Evolutionary conservation across 1,140 invertebrate genomes (phyloP).

Genomic region (Pachypsylla venusta): DNA sequence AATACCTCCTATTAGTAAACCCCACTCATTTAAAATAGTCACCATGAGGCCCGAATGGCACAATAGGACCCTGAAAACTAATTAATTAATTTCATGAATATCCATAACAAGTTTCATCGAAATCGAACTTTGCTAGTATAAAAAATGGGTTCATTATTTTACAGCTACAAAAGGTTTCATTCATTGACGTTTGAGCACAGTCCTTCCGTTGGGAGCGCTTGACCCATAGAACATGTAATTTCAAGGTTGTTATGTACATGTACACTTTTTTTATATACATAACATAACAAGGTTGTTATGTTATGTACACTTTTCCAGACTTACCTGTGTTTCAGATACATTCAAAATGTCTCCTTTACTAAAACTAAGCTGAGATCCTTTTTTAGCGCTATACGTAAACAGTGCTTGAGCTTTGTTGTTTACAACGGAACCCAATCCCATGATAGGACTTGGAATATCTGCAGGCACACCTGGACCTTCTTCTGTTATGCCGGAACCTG

Average conservation of each 20-base stretch:
- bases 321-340: slow-evolving; percentile 45
- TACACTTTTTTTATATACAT: slow-evolving; percentile 4
- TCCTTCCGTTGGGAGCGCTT: background rate
- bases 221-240: too few relatives aligned
- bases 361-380: slow-evolving; percentile 48
- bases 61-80: too few relatives aligned
- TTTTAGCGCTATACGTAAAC: slow-evolving; percentile 49
- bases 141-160: too few relatives aligned
- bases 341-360: slow-evolving; percentile 48
- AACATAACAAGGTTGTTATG: too few relatives aligned
- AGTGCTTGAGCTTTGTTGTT: slow-evolving; percentile 38
- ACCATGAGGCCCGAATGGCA: too few relatives aligned
- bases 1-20: too few relatives aligned
- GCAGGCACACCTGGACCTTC: slow-evolving; percentile 15
- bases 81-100: too few relatives aligned
- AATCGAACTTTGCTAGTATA: too few relatives aligned
- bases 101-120: too few relatives aligned
- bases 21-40: too few relatives aligned
- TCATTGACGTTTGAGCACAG: background rate
- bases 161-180: too few relatives aligned
- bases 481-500: slow-evolving; percentile 25
- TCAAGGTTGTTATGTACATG: background rate
- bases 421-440: slow-evolving; percentile 32
- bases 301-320: too few relatives aligned
- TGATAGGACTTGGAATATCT: slow-evolving; percentile 20